Conservation (phyloP, 2,113 vertebrate genomes). For the Charina bottae region DNA sequence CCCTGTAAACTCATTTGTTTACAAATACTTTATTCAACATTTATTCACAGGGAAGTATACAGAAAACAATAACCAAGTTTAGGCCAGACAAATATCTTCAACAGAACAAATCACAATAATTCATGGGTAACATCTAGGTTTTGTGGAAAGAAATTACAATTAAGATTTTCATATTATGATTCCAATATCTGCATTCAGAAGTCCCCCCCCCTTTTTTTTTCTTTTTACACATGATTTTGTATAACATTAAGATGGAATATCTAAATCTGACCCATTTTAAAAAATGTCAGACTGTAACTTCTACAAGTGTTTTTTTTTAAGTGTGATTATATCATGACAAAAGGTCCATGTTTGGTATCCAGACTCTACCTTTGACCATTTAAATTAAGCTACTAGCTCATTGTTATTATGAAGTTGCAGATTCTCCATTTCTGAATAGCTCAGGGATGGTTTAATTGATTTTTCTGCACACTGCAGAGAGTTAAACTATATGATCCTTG, state of each 20-base stretch:
- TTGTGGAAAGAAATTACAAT: not conserved
- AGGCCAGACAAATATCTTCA: no score
- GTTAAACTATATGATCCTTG: no score
- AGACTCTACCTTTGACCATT: not conserved
- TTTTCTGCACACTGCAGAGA: no score
- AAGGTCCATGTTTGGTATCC: not conserved
- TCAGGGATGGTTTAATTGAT: no score
- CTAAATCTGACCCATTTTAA: not conserved
- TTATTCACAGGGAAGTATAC: not conserved
- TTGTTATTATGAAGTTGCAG: not conserved
- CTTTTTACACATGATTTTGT: not conserved
- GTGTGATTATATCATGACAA: not conserved
- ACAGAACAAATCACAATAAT: not conserved
- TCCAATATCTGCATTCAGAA: not conserved
- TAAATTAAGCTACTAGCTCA: accelerated
- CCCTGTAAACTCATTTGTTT: no score
- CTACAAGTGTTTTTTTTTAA: not conserved
- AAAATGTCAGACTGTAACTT: not conserved
- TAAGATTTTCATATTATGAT: not conserved
- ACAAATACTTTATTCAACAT: not conserved
- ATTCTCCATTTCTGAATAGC: no score
- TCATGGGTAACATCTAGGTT: not conserved
- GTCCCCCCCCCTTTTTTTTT: not conserved
- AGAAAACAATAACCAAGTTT: not conserved
- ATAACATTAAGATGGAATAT: not conserved